These are phyloP conservation scores for Astreopora myriophthalma DNA, from an alignment of 64 coral and sea anemone species.

Conservation along the genomic window DNA sequence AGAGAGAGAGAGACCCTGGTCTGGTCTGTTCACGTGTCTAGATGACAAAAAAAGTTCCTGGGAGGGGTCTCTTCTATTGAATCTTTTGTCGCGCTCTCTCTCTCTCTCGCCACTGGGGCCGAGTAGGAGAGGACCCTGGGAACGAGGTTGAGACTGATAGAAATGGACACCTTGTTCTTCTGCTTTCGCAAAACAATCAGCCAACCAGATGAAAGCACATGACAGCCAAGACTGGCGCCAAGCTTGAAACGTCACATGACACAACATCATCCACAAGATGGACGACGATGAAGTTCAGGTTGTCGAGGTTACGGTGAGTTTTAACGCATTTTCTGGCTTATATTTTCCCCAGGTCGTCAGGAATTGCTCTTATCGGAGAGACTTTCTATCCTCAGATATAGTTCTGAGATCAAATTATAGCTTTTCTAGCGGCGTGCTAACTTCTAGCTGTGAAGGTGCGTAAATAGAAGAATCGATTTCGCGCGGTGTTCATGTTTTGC, in stretches of 20 bases:
- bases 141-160: no score
- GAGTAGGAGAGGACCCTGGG: no score
- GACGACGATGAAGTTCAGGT: constrained; percentile 27
- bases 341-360: not conserved
- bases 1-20: no score
- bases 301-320: constrained; percentile 18
- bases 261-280: constrained; percentile 2
- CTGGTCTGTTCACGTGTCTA: no score
- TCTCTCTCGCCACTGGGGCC: no score
- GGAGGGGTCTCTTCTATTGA: no score
- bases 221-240: not conserved
- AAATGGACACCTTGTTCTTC: no score
- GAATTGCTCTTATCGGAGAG: not conserved
- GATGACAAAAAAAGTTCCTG: no score
- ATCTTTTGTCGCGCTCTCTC: no score
- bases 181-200: not conserved
- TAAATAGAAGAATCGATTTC: not conserved
- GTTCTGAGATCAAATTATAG: not conserved
- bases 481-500: not conserved
- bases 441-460: no score
- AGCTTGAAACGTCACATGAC: constrained; percentile 36
- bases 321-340: not conserved
- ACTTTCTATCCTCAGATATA: no score
- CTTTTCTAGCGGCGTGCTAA: no score
- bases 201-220: not conserved